Percentiles rank a stretch among this genome's conserved stretches.
phyloP scores from a whole-genome alignment of 2,113 vertebrate genomes.

The Tympanuchus pallidicinctus region DNA sequence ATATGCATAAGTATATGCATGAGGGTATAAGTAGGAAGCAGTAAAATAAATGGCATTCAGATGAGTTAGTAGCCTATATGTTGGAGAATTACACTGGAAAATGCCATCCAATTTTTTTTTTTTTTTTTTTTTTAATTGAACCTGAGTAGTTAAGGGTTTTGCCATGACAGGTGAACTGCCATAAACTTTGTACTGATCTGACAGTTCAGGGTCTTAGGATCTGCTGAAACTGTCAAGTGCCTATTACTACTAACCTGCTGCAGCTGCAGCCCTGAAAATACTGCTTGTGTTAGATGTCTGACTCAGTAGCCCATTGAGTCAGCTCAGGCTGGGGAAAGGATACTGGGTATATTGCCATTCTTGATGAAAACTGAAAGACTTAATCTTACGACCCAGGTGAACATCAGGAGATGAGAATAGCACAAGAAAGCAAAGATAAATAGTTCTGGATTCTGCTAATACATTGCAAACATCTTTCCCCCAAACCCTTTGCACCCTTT shows the following conservation, averaged over 20 bases:
- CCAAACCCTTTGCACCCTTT: background rate
- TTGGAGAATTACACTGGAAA: background rate
- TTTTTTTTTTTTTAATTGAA: background rate
- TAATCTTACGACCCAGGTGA: background rate
- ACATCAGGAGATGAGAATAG: background rate
- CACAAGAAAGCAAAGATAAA: background rate
- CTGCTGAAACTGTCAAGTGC: background rate
- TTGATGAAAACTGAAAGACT: background rate
- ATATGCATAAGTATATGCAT: too few relatives aligned
- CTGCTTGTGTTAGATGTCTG: background rate
- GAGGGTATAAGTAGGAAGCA: background rate
- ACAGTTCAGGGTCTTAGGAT: background rate
- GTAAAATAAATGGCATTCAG: background rate
- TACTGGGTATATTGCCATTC: background rate
- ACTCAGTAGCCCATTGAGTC: background rate
- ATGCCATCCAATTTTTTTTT: background rate
- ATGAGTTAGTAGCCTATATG: background rate
- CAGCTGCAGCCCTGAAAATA: background rate
- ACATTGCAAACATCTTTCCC: background rate
- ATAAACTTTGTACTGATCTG: background rate
- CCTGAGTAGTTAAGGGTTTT: background rate
- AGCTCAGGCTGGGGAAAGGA: background rate
- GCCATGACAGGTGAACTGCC: background rate
- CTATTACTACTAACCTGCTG: background rate
- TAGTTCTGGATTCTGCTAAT: background rate